These are phyloP conservation scores for Pelosia muscerda DNA, from an alignment of 2,888 invertebrate species.

Conservation along the genomic window DNA sequence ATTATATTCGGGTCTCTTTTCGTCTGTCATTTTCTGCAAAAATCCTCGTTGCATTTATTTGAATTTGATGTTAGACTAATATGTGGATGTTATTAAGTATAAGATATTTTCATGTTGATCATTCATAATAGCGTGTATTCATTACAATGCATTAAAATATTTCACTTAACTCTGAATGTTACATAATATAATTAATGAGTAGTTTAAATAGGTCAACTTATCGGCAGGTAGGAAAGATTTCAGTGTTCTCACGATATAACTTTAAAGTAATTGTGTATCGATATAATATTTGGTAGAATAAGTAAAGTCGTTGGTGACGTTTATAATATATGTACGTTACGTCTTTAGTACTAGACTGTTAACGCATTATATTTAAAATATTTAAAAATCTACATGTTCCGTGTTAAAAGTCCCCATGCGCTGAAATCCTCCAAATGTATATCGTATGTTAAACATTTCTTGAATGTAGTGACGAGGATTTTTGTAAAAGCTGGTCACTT, in stretches of 20 bases:
- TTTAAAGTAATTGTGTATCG: slow-evolving; percentile 36
- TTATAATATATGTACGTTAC: slow-evolving; percentile 10
- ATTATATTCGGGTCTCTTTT: slow-evolving; percentile 20
- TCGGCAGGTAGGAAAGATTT: slow-evolving; percentile 33
- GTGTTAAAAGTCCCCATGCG: slow-evolving; percentile 24
- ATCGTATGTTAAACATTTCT: slow-evolving; percentile 12
- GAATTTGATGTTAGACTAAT: slow-evolving; percentile 46
- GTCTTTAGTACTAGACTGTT: slow-evolving; percentile 32
- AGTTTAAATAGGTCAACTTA: slow-evolving; percentile 22
- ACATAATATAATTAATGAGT: slow-evolving; percentile 19
- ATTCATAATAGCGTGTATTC: slow-evolving; percentile 20
- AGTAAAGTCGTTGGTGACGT: slow-evolving; percentile 27
- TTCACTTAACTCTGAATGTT: slow-evolving; percentile 31
- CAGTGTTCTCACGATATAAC: slow-evolving; percentile 38
- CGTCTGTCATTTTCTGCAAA: slow-evolving; percentile 31
- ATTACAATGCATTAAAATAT: slow-evolving; percentile 27
- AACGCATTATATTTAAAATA: slow-evolving; percentile 26
- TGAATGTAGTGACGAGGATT: slow-evolving; percentile 43
- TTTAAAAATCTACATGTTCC: slow-evolving; percentile 36
- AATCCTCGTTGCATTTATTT: slow-evolving; percentile 44
- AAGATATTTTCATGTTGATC: slow-evolving; percentile 36
- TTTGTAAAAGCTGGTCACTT: slow-evolving; percentile 30
- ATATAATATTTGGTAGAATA: slow-evolving; percentile 23
- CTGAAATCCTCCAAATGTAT: slow-evolving; percentile 40
- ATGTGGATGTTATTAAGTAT: slow-evolving; percentile 31